Evolutionary conservation across 2,113 vertebrate species (phyloP), one percentile per base, ranked within the genome.

Genomic region (Oostethus manadensis): DNA sequence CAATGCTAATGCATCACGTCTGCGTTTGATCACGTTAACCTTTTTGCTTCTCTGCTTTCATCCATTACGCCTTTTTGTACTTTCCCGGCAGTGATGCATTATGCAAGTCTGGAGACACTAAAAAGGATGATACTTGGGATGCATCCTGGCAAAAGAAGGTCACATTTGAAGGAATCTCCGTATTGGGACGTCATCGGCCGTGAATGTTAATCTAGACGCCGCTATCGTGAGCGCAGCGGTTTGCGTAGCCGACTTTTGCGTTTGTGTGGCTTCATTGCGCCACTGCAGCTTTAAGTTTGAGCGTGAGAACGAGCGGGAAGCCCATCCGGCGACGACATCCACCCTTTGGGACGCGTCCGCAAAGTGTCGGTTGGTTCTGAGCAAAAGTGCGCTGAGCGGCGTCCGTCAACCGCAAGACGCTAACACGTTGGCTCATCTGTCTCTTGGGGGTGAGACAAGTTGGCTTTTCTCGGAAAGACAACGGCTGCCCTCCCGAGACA

Each of bases 391-490:
- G 79, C 60, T 15, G 48, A 1, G 42, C 18, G 60, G 65, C 76
- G 78, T 86, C 80, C 80, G 56, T 71, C 83, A 81, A 89, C 88
- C 88, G 79, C 88, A 88, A 82, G 58, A 21, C 80, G n/a, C 85
- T 70, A 73, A 86, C 80, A 85, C 82, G 75, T 85, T 84, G 33
- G 77, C 79, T 83, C 84, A 83, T 88, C 84, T 81, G 83, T 87
- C 81, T 86, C 85, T 74, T 46, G 45, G 50, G 86, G 83, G 84
- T 69, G 87, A 87, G 78, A 84, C 81, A 77, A 84, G 81, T 85
- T 84, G 74, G 79, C 86, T 87, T 89, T 91, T 91, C 89, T 85
- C 82, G 89, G 89, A 91, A 89, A 86, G 84, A 86, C 88, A 90
- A 89, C 88, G 84, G 85, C 84, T 83, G 83, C 73, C 73, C 80